Base-by-base conservation (phyloP, 2,113 vertebrate genomes). In the Lophius piscatorius region DNA sequence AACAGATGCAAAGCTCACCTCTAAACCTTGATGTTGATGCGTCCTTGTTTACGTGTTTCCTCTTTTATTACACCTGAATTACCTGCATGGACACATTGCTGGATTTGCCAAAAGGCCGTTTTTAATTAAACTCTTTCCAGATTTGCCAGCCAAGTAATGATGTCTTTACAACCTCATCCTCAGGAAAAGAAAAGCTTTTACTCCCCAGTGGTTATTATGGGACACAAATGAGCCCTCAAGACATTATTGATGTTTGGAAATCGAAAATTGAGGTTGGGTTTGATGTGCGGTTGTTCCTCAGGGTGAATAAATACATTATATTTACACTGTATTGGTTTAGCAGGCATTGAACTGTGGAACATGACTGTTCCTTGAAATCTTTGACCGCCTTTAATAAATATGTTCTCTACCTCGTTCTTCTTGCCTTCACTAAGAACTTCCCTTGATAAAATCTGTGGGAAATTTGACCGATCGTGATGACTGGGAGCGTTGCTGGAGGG, bases 1-100 rank as follows among this genome's bases (percentile, higher is more conserved):
- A 85, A 70, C 70, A 71, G 67, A 81, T 66, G 70, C 66, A 81
- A 72, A 81, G 78, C 80, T 88, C 63, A 58, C 29, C 23, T 66
- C 58, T 41, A 59, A 66, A 74, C 52, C 83, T 61, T 7, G 49
- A 45, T 26, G 63, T 66, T 26, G 44, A 59, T 58, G 55, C 50
- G 6, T 38, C 60, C 47, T 59, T 82, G 75, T 86, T 81, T 66
- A 33, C 59, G 26, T 18, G 40, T 59, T 50, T 65, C 39, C 33
- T 38, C 73, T 68, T 36, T 4, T 40, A 6, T 63, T 47, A 29
- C 50, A 26, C 9, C 51, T 8, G 23, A 24, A 21, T 31, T 36
- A 13, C 39, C 8, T 10, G 34, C 42, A 4, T 50, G 54, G 18
- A 33, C 54, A 31, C 35, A 6, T 11, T 70, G 44, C 46, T 31